phyloP scores from a whole-genome alignment of 2,113 vertebrate species.

The Genyomyrus donnyi region DNA sequence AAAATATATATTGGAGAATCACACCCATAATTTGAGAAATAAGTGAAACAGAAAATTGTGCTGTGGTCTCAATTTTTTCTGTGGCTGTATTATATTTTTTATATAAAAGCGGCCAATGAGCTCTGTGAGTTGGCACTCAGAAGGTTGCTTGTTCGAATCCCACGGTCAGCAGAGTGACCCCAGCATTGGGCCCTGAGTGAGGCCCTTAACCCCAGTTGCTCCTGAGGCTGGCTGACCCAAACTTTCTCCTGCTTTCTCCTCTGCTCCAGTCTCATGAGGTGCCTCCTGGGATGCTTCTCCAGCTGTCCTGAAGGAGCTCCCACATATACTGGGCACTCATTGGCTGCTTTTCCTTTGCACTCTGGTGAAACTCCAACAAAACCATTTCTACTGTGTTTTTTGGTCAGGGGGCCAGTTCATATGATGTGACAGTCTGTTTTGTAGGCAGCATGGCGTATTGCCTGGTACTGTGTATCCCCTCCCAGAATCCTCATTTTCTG shows the following conservation, averaged over 20 bases:
- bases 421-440: background rate
- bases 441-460: background rate
- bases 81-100: no score
- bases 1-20: no score
- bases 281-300: background rate
- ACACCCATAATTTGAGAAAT: no score
- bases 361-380: background rate
- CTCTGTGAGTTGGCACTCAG: background rate
- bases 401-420: background rate
- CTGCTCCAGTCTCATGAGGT: background rate
- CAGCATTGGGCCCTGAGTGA: background rate
- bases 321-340: background rate
- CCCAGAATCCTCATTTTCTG: background rate
- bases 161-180: background rate
- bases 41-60: background rate
- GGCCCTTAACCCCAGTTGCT: background rate
- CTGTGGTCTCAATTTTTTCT: background rate
- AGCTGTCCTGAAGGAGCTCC: background rate
- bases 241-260: background rate
- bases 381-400: background rate
- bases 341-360: background rate
- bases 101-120: background rate
- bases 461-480: background rate
- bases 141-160: background rate
- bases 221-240: background rate